These are phyloP conservation scores for Bostrychus sinensis DNA, from an alignment of 2,113 vertebrate genomes.

Conservation along the genomic window DNA sequence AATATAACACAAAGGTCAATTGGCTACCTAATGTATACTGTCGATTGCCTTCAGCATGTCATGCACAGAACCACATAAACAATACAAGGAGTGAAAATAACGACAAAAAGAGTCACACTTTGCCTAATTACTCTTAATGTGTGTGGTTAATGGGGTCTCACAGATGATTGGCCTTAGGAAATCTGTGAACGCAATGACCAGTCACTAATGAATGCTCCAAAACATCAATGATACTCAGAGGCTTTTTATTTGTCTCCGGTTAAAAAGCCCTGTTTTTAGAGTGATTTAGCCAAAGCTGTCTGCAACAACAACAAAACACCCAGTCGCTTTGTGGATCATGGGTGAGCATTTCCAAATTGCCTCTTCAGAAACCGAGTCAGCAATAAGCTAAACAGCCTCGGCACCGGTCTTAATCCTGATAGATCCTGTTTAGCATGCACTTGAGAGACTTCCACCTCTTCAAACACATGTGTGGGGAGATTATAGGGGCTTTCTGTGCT, in stretches of 20 bases:
- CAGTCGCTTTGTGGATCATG: constrained; percentile 19
- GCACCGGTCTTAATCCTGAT: constrained; percentile 73
- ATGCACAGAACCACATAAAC: constrained; percentile 36
- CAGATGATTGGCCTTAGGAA: constrained; percentile 56
- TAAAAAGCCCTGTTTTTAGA: background rate
- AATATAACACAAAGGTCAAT: constrained; percentile 31
- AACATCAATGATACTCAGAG: constrained; percentile 68
- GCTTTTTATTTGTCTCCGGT: constrained; percentile 32
- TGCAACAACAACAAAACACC: constrained; percentile 15
- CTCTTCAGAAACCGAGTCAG: constrained; percentile 52
- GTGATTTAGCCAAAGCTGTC: background rate
- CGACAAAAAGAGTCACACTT: constrained; percentile 49
- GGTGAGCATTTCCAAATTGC: constrained; percentile 39
- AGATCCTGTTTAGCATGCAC: constrained; percentile 77
- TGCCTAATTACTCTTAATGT: constrained; percentile 68
- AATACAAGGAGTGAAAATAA: constrained; percentile 18
- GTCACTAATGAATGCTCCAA: constrained; percentile 76
- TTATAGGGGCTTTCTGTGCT: constrained; percentile 57
- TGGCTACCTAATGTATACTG: constrained; percentile 22
- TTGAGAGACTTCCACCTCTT: constrained; percentile 69
- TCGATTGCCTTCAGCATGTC: constrained; percentile 22
- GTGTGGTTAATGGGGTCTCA: constrained; percentile 66
- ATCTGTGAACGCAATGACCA: constrained; percentile 79
- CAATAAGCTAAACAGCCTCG: constrained; percentile 68
- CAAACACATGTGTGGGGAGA: constrained; percentile 66